Base-by-base conservation (phyloP, 53 echinoderm and acorn worm species). In the Paelopatides confundens region DNA sequence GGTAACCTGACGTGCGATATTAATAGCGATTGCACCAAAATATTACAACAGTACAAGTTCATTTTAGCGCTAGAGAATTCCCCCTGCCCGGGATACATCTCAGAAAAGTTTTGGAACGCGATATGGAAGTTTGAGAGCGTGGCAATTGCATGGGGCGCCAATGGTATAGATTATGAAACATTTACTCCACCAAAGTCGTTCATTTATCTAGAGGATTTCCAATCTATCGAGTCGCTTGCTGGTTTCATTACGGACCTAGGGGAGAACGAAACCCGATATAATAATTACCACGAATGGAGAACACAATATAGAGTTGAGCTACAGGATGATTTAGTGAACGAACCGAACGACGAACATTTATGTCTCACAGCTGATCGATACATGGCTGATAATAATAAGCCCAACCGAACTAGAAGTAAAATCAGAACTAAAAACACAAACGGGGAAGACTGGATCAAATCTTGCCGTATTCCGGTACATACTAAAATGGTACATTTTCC, bases 21-120 rank as follows among this genome's bases (percentile, higher is more conserved):
- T 12, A 1, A 35, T 7, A 13, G 29, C n/a, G 12, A 26, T 24
- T 83, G 84, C 65, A 63, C 63, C 35, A 32, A 63, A 3, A 28
- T 64, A 27, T 17, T 83, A 2, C 23, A 14, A 24, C 36, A 38
- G 37, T 83, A 83, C n/a, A 83, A 83, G 37, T 83, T 83, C 84
- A 63, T 83, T 40, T 29, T 83, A 40, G 84, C 84, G 31, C 40
- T 83, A 28, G 84, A 83, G 38, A 83, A 83, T 11, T 83, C 84
- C 0, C 63, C 63, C 23, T 83, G 84, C 37, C 36, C 18, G 17
- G 84, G 84, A 11, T 83, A 83, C 63, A 83, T 83, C 28, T 35
- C 84, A 0, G 84, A 83, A 33, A 83, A 83, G 65, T 83, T 83
- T 30, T 83, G 84, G 84, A 63, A 65, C 28, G 84, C 84, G 9